Evolutionary conservation across 2,888 invertebrate genomes (phyloP).

Genomic region (Atethmia centrago): DNA sequence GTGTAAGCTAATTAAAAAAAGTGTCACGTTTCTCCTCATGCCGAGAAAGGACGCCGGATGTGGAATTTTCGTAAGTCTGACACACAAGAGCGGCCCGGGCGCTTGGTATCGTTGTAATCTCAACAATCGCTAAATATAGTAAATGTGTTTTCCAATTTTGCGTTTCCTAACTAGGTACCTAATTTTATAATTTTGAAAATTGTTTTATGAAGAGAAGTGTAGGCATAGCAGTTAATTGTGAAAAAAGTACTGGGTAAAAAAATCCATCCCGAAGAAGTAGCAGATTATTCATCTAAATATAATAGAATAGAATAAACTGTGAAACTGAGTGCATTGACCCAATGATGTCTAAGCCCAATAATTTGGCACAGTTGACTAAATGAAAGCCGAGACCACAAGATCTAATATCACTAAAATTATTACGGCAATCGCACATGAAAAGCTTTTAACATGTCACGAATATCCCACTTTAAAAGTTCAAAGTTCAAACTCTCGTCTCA

Average conservation of each 20-base stretch:
- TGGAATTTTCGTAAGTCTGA: slow-evolving; percentile 30
- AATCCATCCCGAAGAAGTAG: background rate
- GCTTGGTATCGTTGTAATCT: too few relatives aligned
- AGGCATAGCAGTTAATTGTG: background rate
- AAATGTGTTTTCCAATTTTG: too few relatives aligned
- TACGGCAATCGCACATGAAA: slow-evolving; percentile 20
- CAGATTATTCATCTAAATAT: background rate
- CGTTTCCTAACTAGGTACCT: too few relatives aligned
- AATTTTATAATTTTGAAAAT: too few relatives aligned
- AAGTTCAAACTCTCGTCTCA: slow-evolving; percentile 32
- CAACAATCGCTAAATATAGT: too few relatives aligned
- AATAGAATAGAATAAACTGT: background rate
- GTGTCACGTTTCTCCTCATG: background rate
- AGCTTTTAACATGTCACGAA: slow-evolving; percentile 48
- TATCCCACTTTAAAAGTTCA: slow-evolving; percentile 47
- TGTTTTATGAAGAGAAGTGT: too few relatives aligned
- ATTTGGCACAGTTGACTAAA: slow-evolving; percentile 44
- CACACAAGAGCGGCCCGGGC: background rate
- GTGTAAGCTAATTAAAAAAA: too few relatives aligned
- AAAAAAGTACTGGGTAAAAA: too few relatives aligned
- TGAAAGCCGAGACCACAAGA: slow-evolving; percentile 40
- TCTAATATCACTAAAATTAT: slow-evolving; percentile 29
- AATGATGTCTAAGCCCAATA: slow-evolving; percentile 15
- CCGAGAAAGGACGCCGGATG: background rate
- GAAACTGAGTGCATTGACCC: background rate